Base-by-base conservation (phyloP, 2,113 vertebrate genomes). In the Sinocyclocheilus anophthalmus region DNA sequence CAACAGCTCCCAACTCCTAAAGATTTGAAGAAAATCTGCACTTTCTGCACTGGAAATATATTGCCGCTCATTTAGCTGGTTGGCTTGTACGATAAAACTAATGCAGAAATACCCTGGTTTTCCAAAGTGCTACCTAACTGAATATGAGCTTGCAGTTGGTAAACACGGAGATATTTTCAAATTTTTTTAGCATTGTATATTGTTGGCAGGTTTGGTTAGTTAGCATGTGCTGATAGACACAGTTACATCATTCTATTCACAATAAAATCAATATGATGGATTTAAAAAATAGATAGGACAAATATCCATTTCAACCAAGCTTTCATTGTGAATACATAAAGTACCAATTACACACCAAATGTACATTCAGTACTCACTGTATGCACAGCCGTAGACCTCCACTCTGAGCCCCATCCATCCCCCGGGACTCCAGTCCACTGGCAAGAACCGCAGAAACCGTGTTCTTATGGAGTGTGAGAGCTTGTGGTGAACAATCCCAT, bases 341-440 rank as follows among this genome's bases (percentile, higher is more conserved):
- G 20, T n/a, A 12, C 39, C 37, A 45, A 13, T n/a, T 75, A 45
- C n/a, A 13, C 37, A 45, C 39, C n/a, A 76, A 76, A 79, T 79
- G 16, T 12, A 18, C n/a, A 76, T 42, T 69, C 8, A 7, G 0
- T 76, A 96, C 96, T 96, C 93, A 97, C 96, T 97, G 37, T 97
- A 97, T n/a, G 94, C 91, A 76, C 96, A 97, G 72, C 96, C 96
- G 0, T 96, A 97, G 53, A 94, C 95, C 79, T 96, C 96, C 4
- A 96, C 94, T 72, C 96, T 90, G 89, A 97, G 93, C 59, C 96
- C 96, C 13, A 97, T 95, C 84, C 88, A 91, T 0, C 96, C 96
- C 16, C 69, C 91, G 0, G 79, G 83, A 26, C 93, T 97, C 96
- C 96, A 97, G 39, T 92, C 92, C 76, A 94, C 87, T 0, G 96